phyloP scores from a whole-genome alignment of 37 sponge, comb jelly and placozoan species.

The Haliclona indistincta region DNA sequence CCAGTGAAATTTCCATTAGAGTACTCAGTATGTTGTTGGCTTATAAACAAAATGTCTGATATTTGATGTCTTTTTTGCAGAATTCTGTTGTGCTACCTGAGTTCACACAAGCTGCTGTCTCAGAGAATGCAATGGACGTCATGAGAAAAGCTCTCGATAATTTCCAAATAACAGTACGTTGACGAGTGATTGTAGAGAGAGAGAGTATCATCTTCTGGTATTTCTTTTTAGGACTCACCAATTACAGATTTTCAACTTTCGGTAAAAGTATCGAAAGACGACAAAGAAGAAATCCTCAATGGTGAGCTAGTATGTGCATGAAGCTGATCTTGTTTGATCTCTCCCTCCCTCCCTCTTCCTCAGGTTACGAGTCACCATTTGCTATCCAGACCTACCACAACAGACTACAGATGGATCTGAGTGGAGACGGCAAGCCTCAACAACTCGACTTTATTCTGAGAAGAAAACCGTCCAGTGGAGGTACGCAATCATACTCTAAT shows the following conservation, averaged over 20 bases:
- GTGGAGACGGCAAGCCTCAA: conserved; percentile 48
- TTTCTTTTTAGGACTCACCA: conserved; percentile 21
- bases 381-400: conserved; percentile 63
- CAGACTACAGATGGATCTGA: conserved; percentile 45
- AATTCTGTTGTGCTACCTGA: conserved; percentile 19
- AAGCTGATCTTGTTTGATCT: no score
- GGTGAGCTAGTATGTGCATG: conserved; percentile 31
- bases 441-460: conserved; percentile 63
- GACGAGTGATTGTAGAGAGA: not conserved
- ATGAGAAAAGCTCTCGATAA: conserved; percentile 36
- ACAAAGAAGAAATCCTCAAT: conserved; percentile 15
- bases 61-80: no score
- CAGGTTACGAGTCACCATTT: conserved; percentile 71
- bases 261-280: conserved; percentile 62
- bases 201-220: not conserved
- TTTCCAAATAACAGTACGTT: conserved; percentile 51
- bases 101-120: conserved; percentile 21
- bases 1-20: no score
- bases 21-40: no score
- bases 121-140: conserved; percentile 32
- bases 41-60: no score
- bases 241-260: conserved; percentile 52
- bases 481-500: no score
- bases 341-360: no score
- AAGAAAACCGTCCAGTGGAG: no score